phyloP scores from a whole-genome alignment of 2,797 vertebrate genomes.

The Lemur catta region DNA sequence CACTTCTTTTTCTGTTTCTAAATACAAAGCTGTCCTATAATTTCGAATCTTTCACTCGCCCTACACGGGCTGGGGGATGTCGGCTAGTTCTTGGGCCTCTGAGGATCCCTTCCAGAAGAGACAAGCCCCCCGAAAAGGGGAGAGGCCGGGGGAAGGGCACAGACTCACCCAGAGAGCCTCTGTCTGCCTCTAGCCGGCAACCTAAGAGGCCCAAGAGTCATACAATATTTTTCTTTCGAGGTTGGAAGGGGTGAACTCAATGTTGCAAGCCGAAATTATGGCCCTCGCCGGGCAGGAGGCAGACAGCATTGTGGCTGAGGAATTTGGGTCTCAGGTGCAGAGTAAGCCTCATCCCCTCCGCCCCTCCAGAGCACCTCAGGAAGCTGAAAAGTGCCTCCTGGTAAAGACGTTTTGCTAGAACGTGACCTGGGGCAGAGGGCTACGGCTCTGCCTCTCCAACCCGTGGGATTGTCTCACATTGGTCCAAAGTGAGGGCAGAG shows the following conservation, averaged over 20 bases:
- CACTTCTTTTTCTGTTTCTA: slow-evolving; percentile 25
- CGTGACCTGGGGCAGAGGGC: background rate
- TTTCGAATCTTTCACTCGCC: background rate
- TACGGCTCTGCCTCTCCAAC: background rate
- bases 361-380: background rate
- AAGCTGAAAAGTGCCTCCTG: background rate
- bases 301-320: background rate
- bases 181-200: background rate
- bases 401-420: background rate
- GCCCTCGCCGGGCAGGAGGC: background rate
- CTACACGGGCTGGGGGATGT: background rate
- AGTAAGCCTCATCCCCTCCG: background rate
- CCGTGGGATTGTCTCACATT: background rate
- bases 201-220: background rate
- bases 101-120: slow-evolving; percentile 38
- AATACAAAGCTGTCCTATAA: background rate
- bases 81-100: background rate
- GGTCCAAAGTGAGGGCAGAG: background rate
- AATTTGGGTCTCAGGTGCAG: background rate
- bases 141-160: background rate
- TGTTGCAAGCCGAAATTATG: background rate
- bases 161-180: background rate
- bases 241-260: background rate
- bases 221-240: background rate
- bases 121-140: background rate